These are phyloP conservation scores for Melanostoma mellinum DNA, from an alignment of 2,888 invertebrate species.

Conservation along the genomic window DNA sequence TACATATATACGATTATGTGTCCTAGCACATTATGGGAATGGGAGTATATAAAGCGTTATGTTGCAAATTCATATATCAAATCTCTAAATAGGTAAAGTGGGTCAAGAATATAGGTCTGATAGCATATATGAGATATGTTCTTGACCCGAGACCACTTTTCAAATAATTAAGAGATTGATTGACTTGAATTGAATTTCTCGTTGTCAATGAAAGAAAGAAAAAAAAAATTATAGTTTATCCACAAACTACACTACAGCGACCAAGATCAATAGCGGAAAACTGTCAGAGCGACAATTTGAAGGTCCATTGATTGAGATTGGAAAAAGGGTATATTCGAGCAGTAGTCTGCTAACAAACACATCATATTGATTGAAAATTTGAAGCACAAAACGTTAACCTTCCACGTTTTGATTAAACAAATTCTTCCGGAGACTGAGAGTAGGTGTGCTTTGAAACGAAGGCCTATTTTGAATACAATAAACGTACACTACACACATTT, in stretches of 20 bases:
- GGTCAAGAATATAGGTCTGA: constrained; percentile 67
- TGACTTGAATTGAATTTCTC: constrained; percentile 45
- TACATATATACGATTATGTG: neutral
- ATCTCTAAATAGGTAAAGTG: constrained; percentile 59
- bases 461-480: constrained; percentile 17
- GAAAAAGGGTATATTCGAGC: neutral
- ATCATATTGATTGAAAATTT: constrained; percentile 4
- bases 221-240: neutral
- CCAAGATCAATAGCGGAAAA: constrained; percentile 12
- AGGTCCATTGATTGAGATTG: constrained; percentile 20
- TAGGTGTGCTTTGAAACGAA: constrained; percentile 3
- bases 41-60: constrained; percentile 30
- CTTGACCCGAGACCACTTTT: constrained; percentile 39
- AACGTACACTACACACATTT: neutral
- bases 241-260: neutral
- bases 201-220: constrained; percentile 6
- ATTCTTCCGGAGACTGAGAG: neutral
- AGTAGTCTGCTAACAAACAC: neutral
- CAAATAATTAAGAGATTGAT: constrained; percentile 50
- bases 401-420: constrained; percentile 14
- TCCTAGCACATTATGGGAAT: neutral
- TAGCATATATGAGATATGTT: constrained; percentile 9
- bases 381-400: constrained; percentile 21
- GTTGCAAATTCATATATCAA: constrained; percentile 52
- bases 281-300: constrained; percentile 3